Evolutionary conservation across 2,113 vertebrate species (phyloP), one percentile per base, ranked within the genome.

Genomic region (Reinhardtius hippoglossoides): DNA sequence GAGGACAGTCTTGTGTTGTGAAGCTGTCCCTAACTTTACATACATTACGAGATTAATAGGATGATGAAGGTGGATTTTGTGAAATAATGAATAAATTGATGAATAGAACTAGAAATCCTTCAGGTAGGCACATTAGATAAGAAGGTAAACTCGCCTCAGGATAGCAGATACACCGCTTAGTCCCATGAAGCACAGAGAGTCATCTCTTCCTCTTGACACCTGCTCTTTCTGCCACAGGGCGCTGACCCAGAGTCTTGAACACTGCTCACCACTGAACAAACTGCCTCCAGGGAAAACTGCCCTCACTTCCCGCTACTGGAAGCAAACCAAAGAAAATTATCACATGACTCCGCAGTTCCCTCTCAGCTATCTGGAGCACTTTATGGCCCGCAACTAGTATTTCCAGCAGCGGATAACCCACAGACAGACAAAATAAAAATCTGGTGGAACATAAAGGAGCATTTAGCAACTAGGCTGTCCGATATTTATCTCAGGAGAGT

Each of bases 141-240:
- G 65, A 56, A 21, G 69, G 67, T 74, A 20, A 81, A 61, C 65
- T 26, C n/a, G 76, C 87, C 76, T 68, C 15, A 50, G 76, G 82
- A 80, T 60, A 64, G 76, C 62, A 82, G 83, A 81, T 71, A 5
- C 60, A 46, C 79, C 80, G 78, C 71, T 87, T 23, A 81, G 68
- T 84, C 78, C 66, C 61, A 9, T 63, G 79, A 75, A 71, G 76
- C 74, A 60, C 60, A 73, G 74, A 78, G 21, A 63, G 63, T 67
- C 66, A 74, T 80, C 66, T 55, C 62, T 72, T 75, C 74, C 63
- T 79, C 74, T 64, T 69, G 72, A 80, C 75, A 87, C 80, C 75
- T 66, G 83, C 62, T 71, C 81, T 67, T 58, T 67, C 67, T 70
- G 79, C 78, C 84, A 86, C 78, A 55, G 89, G 78, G 76, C 76